Conservation (phyloP, 2,113 vertebrate genomes). For the Bucco capensis region DNA sequence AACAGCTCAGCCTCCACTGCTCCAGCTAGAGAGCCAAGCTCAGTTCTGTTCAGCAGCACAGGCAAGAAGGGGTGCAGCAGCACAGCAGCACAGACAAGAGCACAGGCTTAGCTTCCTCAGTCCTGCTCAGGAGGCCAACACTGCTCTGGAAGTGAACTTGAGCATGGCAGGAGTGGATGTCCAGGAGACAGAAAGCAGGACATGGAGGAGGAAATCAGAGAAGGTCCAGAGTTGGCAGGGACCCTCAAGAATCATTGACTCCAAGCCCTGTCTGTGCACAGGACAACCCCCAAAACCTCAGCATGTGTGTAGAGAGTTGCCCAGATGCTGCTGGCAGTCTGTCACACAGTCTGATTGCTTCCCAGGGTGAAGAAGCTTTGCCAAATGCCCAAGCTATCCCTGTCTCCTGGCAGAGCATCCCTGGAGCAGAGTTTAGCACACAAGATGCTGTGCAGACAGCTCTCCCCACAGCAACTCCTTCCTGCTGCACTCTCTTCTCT, state of each 20-base stretch:
- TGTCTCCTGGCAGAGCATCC: background rate
- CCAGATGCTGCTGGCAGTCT: no score
- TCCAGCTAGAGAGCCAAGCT: slow-evolving; percentile 39
- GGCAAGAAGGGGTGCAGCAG: background rate
- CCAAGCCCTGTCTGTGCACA: no score
- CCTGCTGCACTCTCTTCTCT: background rate
- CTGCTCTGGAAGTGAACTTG: background rate
- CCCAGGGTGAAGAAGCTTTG: no score
- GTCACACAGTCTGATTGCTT: no score
- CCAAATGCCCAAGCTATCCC: no score
- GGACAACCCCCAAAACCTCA: no score
- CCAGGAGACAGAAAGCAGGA: background rate
- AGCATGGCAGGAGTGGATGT: background rate
- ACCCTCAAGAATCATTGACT: no score
- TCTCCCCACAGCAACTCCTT: no score
- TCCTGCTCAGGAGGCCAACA: background rate
- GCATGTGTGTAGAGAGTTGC: no score
- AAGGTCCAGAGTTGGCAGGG: no score
- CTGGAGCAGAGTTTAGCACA: background rate
- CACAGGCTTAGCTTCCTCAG: background rate
- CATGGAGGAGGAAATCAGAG: background rate
- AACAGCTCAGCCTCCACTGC: slow-evolving; percentile 2
- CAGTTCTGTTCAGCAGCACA: background rate
- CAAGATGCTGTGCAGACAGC: no score
- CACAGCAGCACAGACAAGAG: background rate